Evolutionary conservation across 1,140 invertebrate genomes (phyloP).

Genomic region (Sinella curviseta): DNA sequence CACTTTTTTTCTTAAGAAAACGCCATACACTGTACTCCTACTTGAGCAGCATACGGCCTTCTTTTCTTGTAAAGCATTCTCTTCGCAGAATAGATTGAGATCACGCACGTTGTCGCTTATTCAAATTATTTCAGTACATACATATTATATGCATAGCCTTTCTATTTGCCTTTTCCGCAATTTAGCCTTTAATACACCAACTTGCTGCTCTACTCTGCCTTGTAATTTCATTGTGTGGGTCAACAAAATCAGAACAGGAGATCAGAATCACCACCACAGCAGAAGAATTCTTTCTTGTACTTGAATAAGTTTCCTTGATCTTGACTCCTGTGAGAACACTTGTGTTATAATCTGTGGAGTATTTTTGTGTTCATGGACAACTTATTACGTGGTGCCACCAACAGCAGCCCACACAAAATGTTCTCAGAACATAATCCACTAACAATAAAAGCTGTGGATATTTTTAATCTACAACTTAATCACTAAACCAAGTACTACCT

Average conservation of each 20-base stretch:
- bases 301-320: not conserved
- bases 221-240: not conserved
- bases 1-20: not conserved
- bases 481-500: too few species aligned
- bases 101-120: too few species aligned
- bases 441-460: too few species aligned
- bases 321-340: too few species aligned
- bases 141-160: not conserved
- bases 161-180: not conserved
- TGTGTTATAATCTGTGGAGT: too few species aligned
- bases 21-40: not conserved
- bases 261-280: not conserved
- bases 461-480: too few species aligned
- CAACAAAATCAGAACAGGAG: not conserved
- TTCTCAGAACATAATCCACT: too few species aligned
- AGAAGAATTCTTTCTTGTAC: not conserved
- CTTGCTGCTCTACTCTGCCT: not conserved
- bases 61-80: not conserved
- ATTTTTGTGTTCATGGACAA: too few species aligned
- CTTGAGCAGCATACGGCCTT: not conserved
- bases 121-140: too few species aligned
- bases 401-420: too few species aligned
- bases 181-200: too few species aligned
- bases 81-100: constrained; percentile 1
- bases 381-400: too few species aligned